Evolutionary conservation across 2,888 invertebrate species (phyloP).

Genomic region (Cremastinae sp.): DNA sequence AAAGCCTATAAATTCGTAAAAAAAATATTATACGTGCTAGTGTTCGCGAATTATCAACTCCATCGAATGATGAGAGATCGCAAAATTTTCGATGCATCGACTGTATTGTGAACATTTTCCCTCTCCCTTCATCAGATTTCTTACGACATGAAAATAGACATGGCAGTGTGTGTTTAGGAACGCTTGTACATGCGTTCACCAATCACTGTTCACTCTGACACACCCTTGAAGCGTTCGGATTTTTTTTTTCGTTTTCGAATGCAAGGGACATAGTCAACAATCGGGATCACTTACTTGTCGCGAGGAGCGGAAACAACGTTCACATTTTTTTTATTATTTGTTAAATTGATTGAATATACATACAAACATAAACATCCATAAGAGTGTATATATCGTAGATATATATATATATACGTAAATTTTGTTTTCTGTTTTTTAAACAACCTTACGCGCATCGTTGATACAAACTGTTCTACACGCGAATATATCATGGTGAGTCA

Average conservation of each 20-base stretch:
- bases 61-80: conserved; percentile 31
- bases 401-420: conserved; percentile 10
- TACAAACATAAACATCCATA: too few species aligned
- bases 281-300: conserved; percentile 61
- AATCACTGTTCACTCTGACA: conserved; percentile 74
- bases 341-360: conserved; percentile 44
- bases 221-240: conserved; percentile 78
- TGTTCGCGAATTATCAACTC: background rate
- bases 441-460: conserved; percentile 55
- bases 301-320: conserved; percentile 47
- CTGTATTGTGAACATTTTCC: conserved; percentile 31
- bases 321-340: conserved; percentile 41
- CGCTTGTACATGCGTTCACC: conserved; percentile 64
- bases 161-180: conserved; percentile 62
- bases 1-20: background rate
- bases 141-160: conserved; percentile 39
- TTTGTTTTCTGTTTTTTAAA: conserved; percentile 44
- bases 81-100: conserved; percentile 15
- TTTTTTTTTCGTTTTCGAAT: conserved; percentile 70
- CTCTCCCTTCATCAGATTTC: background rate
- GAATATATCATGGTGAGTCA: conserved; percentile 70
- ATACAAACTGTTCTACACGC: conserved; percentile 40
- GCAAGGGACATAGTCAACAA: conserved; percentile 69
- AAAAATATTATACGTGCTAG: background rate
- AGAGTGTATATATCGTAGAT: too few species aligned